Evolutionary conservation across 1,140 invertebrate genomes (phyloP).

Genomic region (Vollenhovia emeryi): DNA sequence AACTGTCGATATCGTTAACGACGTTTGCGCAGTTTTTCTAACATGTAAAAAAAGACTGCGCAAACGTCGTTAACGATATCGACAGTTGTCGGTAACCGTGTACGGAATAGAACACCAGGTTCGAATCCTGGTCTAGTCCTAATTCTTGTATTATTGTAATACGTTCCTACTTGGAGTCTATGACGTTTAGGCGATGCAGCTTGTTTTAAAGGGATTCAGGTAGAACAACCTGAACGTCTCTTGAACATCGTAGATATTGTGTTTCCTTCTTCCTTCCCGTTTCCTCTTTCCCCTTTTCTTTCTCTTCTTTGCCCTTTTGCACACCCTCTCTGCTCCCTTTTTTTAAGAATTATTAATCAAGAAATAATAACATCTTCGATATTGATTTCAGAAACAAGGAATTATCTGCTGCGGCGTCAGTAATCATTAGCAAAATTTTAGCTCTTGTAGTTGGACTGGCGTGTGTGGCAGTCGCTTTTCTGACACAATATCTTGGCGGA

Average conservation of each 20-base stretch:
- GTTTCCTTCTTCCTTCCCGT: neutral
- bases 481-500: constrained; percentile 90
- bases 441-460: constrained; percentile 89
- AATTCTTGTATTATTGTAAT: too few species aligned
- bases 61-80: too few species aligned
- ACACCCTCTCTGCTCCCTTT: neutral
- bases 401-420: constrained; percentile 63
- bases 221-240: too few species aligned
- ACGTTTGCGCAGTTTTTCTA: too few species aligned
- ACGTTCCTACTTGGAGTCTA: too few species aligned
- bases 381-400: constrained; percentile 62
- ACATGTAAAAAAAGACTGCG: too few species aligned
- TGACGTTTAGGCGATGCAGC: too few species aligned
- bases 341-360: neutral
- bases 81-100: too few species aligned
- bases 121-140: too few species aligned
- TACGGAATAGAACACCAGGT: too few species aligned
- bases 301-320: neutral
- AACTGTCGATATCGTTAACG: too few species aligned
- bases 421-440: constrained; percentile 85
- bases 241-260: neutral
- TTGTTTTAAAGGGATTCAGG: too few species aligned
- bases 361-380: neutral
- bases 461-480: constrained; percentile 90
- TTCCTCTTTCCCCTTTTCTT: neutral